Conservation (phyloP, 2,888 invertebrate genomes). For the Eupithecia dodoneata region DNA sequence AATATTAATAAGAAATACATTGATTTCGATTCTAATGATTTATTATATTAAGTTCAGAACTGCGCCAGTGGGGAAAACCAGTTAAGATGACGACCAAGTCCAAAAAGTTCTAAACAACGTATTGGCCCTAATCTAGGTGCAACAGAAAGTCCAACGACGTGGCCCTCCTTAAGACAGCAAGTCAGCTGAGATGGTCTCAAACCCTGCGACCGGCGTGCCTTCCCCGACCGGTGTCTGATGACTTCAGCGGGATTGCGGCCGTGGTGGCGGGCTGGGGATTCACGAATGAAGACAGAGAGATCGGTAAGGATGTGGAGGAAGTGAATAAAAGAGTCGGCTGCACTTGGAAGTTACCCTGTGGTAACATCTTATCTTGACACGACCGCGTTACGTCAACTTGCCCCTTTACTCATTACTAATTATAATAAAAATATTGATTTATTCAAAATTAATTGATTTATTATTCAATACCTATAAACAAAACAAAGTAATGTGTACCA, state of each 20-base stretch:
- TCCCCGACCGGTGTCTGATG: conserved; percentile 80
- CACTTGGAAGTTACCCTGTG: background rate
- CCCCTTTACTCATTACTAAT: too few species aligned
- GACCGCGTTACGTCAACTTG: too few species aligned
- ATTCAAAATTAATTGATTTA: too few species aligned
- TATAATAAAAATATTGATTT: too few species aligned
- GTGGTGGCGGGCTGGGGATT: conserved; percentile 95
- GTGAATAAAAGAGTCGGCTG: background rate
- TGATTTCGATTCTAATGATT: too few species aligned
- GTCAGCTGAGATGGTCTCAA: conserved; percentile 87
- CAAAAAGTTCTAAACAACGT: background rate
- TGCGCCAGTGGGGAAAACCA: background rate
- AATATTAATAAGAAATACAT: too few species aligned
- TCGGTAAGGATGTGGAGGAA: conserved; percentile 70
- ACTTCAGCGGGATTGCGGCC: conserved; percentile 84
- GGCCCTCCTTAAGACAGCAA: conserved; percentile 88
- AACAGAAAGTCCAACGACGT: conserved; percentile 83
- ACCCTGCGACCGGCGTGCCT: conserved; percentile 91
- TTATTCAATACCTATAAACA: too few species aligned
- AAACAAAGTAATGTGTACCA: too few species aligned
- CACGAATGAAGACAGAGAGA: conserved; percentile 88
- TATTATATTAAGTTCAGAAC: too few species aligned
- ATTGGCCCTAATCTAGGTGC: conserved; percentile 55
- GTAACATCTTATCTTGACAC: background rate
- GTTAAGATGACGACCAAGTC: background rate